Evolutionary conservation across 2,113 vertebrate species (phyloP).

Genomic region (Actenoides lindsayi): DNA sequence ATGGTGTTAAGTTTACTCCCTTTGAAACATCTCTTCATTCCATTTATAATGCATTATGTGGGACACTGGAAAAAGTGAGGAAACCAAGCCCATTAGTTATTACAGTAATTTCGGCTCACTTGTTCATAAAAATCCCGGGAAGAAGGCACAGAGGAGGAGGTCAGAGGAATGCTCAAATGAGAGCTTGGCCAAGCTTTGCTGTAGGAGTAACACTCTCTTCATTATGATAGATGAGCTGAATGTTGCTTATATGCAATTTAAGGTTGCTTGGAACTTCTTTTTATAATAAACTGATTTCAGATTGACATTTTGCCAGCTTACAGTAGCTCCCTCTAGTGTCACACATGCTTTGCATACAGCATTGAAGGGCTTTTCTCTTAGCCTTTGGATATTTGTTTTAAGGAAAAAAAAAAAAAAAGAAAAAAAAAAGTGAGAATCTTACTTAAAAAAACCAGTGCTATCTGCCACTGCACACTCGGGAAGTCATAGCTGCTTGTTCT

Average conservation of each 20-base stretch:
- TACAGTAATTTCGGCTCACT: neutral
- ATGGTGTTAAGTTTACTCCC: neutral
- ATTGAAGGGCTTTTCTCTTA: neutral
- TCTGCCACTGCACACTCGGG: neutral
- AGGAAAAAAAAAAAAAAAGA: rapidly evolving
- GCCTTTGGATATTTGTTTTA: neutral
- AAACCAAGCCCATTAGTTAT: neutral
- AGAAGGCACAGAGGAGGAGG: neutral
- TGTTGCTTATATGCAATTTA: neutral
- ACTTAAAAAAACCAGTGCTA: neutral
- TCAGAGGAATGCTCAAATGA: neutral
- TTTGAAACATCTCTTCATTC: neutral
- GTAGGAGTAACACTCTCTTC: neutral
- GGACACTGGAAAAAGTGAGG: neutral
- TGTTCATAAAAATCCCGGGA: neutral
- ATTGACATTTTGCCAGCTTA: neutral
- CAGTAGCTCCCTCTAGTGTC: neutral
- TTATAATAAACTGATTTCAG: neutral
- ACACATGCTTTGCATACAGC: neutral
- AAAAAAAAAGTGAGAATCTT: neutral
- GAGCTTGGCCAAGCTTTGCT: neutral
- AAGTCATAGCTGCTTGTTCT: neutral
- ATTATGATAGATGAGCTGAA: neutral
- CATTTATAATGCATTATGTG: neutral
- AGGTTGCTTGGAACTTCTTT: neutral